A percentile compares a stretch with the other conserved stretches of the same genome.
These are phyloP conservation scores for Drosophila mercatorum DNA, from an alignment of 2,888 invertebrate genomes.

Conservation along the genomic window DNA sequence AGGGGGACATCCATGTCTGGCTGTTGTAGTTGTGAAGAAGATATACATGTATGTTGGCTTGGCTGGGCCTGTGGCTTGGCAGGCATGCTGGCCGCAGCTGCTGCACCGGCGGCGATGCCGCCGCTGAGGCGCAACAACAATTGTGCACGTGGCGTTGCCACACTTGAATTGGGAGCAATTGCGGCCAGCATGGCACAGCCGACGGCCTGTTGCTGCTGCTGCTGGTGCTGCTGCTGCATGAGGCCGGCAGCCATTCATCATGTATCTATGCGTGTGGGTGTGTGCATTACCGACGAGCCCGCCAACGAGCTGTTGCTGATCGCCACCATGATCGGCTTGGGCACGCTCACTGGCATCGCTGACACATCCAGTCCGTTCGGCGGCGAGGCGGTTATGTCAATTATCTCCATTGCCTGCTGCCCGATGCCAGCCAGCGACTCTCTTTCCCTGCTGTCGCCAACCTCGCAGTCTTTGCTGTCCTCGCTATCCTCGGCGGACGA, in stretches of 20 bases:
- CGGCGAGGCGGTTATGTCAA: constrained; percentile 77
- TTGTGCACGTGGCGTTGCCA: constrained; percentile 42
- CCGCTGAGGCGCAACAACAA: constrained; percentile 42
- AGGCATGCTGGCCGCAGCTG: constrained; percentile 75
- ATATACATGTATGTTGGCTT: constrained; percentile 73
- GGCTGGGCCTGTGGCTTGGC: constrained; percentile 57
- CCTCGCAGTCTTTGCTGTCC: constrained; percentile 85
- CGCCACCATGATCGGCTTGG: constrained; percentile 45
- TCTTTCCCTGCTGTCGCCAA: constrained; percentile 73
- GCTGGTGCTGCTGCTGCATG: constrained; percentile 74
- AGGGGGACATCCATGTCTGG: constrained; percentile 48
- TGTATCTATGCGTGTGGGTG: constrained; percentile 82
- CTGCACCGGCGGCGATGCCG: constrained; percentile 40
- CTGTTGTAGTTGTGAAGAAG: constrained; percentile 76
- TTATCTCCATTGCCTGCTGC: constrained; percentile 58
- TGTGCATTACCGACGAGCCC: constrained; percentile 83
- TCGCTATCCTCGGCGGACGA: constrained; percentile 84
- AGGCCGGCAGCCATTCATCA: constrained; percentile 84
- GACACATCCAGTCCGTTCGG: constrained; percentile 60
- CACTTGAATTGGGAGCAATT: constrained; percentile 61
- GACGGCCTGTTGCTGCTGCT: constrained; percentile 76
- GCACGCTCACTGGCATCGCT: constrained; percentile 49
- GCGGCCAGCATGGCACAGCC: constrained; percentile 75
- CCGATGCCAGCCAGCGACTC: constrained; percentile 20
- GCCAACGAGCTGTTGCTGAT: constrained; percentile 65